phyloP scores from a whole-genome alignment of 2,113 vertebrate genomes.

The Hemichromis elongatus region DNA sequence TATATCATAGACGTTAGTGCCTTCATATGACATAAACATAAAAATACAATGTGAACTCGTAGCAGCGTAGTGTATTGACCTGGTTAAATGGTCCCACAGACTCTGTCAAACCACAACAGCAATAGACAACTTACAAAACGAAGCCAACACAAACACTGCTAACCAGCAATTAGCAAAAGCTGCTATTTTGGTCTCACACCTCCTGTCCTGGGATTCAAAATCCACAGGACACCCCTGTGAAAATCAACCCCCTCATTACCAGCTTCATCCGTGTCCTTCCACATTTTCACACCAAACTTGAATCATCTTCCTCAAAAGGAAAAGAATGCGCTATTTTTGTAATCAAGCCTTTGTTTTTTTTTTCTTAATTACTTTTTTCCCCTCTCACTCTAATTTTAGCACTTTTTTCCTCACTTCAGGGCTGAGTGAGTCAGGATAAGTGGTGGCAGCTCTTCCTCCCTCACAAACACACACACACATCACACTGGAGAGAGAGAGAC shows the following conservation, averaged over 20 bases:
- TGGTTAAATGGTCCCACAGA: background rate
- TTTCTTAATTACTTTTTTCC: background rate
- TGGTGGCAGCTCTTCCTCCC: background rate
- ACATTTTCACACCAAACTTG: background rate
- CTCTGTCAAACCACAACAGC: rapidly evolving
- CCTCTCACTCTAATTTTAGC: background rate
- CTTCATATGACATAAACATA: background rate
- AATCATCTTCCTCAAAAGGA: background rate
- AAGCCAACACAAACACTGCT: background rate
- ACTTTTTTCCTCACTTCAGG: background rate
- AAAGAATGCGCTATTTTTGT: background rate
- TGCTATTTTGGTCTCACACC: conserved; percentile 1
- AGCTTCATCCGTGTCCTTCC: background rate
- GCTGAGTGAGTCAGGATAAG: background rate
- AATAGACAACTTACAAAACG: background rate
- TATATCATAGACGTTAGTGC: background rate
- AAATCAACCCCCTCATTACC: background rate
- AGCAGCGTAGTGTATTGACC: background rate
- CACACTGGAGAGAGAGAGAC: background rate
- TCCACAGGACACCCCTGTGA: conserved; percentile 14
- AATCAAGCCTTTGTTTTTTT: background rate
- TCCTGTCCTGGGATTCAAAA: background rate
- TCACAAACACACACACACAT: background rate
- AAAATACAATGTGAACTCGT: background rate
- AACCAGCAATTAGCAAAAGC: background rate